Base-by-base conservation (phyloP, 2,797 vertebrate genomes). In the Sandelia bainsii region DNA sequence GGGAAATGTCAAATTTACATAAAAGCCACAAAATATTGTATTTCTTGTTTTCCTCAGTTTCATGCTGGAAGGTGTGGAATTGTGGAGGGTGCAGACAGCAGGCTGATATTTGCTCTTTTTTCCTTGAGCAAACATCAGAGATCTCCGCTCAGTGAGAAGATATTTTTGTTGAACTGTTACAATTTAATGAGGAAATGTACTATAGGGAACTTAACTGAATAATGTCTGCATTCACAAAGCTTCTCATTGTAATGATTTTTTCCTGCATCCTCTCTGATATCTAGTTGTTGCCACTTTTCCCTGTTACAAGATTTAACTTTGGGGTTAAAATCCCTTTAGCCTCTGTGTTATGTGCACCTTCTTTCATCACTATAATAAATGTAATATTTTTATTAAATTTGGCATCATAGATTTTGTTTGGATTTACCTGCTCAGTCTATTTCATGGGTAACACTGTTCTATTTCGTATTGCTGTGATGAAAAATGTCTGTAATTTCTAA, bases 1-100 rank as follows among this genome's bases (percentile, higher is more conserved):
- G 80, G 75, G 64, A 91, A 92, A 93, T 94, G 90, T 92, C 91
- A 90, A 71, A 93, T 93, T 94, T 89, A 85, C 90, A 90, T 93
- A 92, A 90, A 87, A 84, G 75, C 82, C 80, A 87, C 78, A 82
- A 89, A 91, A 91, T 86, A 89, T 88, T 90, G 81, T 87, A 84
- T 89, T 87, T 91, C 77, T 81, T 87, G 77, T 87, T 89, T 83
- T 80, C 66, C 67, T 79, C 73, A 0, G 56, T 74, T 87, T 72
- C 79, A 42, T 83, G 81, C 89, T 85, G 77, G 74, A 90, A 76
- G 62, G 59, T 71, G 68, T 67, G 75, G 69, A 72, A 65, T 62
- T 81, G 79, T 64, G 39, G 79, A 77, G 61, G 69, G 72, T 58
- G 59, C 65, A 77, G 78, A 83, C 51, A 40, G 57, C 29, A 6